These are phyloP conservation scores for Poeciliopsis infans DNA, from an alignment of 2,797 vertebrate species.

Conservation along the genomic window DNA sequence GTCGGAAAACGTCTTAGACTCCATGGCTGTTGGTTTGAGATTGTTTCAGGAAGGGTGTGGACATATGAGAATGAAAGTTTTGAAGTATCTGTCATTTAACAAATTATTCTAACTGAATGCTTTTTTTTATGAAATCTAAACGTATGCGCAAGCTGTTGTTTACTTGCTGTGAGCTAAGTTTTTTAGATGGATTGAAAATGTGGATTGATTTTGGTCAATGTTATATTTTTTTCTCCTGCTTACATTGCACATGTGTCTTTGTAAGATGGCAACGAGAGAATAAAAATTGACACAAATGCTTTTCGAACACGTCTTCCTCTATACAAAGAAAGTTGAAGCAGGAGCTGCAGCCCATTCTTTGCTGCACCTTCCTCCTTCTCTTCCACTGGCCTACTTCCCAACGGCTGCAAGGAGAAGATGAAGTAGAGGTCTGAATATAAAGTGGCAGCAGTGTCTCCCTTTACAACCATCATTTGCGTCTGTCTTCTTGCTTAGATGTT, in stretches of 20 bases:
- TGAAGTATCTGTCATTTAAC: conserved; percentile 1
- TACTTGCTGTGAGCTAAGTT: neutral
- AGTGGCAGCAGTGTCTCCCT: conserved; percentile 68
- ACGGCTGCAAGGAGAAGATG: conserved; percentile 61
- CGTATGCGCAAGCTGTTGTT: neutral
- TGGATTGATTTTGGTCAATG: neutral
- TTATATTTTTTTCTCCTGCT: neutral
- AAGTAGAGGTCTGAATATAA: conserved; percentile 74
- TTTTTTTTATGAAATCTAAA: neutral
- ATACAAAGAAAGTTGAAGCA: conserved; percentile 6
- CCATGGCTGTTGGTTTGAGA: neutral
- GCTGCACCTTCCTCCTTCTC: conserved; percentile 36
- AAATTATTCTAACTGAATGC: neutral
- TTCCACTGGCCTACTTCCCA: conserved; percentile 80
- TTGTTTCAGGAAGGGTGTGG: neutral
- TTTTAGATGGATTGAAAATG: neutral
- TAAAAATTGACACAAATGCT: conserved; percentile 51
- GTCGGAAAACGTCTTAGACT: neutral
- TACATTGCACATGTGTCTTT: neutral
- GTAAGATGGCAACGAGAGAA: conserved; percentile 37
- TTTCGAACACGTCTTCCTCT: conserved; percentile 31
- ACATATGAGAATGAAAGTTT: neutral
- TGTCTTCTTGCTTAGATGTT: conserved; percentile 39
- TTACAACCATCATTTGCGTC: conserved; percentile 37
- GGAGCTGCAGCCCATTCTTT: conserved; percentile 32